Percentiles rank a stretch among this genome's conserved stretches.
Conservation (phyloP, 1,140 invertebrate genomes). For the Pentalonia nigronervosa region DNA sequence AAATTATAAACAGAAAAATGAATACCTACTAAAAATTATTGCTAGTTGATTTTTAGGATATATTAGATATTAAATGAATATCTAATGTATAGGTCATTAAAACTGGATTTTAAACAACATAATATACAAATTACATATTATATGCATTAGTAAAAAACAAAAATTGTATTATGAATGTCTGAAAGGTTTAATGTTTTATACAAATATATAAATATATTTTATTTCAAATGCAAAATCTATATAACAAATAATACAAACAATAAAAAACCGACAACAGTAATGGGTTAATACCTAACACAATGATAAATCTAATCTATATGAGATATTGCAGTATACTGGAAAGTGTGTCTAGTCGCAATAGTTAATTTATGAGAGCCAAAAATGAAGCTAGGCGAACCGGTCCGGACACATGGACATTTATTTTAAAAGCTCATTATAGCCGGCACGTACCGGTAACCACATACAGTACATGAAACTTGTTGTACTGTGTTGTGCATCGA, state of each 20-base stretch:
- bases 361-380: conserved; percentile 53
- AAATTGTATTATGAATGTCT: conserved; percentile 10
- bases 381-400: conserved; percentile 56
- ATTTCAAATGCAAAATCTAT: conserved; percentile 45
- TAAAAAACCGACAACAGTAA: conserved; percentile 47
- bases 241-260: conserved; percentile 30
- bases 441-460: conserved; percentile 60
- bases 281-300: conserved; percentile 53
- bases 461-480: conserved; percentile 58
- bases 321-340: conserved; percentile 52
- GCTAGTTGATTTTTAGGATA: not conserved
- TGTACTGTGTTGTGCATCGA: conserved; percentile 59
- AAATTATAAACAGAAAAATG: not conserved
- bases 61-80: conserved; percentile 39
- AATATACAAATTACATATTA: conserved; percentile 50
- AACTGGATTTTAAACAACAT: conserved; percentile 34
- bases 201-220: conserved; percentile 36
- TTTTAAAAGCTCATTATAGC: conserved; percentile 55
- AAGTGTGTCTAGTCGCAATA: conserved; percentile 38
- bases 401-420: conserved; percentile 41
- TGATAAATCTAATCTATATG: conserved; percentile 55
- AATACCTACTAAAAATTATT: not conserved
- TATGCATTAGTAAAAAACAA: conserved; percentile 51
- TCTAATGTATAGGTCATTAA: conserved; percentile 55
- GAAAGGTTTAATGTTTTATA: conserved; percentile 45